phyloP scores from a whole-genome alignment of 2,113 vertebrate species.

The Ciconia stormi region DNA sequence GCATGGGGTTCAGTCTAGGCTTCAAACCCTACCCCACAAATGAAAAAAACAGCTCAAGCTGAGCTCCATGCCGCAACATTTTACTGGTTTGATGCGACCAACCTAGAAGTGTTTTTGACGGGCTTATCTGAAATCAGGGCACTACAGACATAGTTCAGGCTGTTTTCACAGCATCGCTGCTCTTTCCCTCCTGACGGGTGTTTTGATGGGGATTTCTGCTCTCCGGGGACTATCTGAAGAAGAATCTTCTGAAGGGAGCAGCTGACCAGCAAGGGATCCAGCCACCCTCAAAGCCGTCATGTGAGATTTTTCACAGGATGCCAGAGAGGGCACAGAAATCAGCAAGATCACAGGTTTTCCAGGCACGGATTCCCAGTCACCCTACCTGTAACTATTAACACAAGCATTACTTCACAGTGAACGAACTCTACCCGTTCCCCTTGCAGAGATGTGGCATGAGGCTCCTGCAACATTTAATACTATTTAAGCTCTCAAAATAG shows the following conservation, averaged over 20 bases:
- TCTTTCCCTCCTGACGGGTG: background rate
- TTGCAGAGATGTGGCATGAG: background rate
- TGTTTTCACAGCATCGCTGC: background rate
- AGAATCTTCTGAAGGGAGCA: slow-evolving; percentile 28
- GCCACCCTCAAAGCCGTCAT: slow-evolving; percentile 4
- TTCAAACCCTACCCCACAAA: background rate
- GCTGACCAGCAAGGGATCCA: slow-evolving; percentile 23
- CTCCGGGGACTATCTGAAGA: background rate
- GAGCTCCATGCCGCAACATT: background rate
- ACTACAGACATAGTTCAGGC: background rate
- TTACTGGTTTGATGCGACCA: background rate
- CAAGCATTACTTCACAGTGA: slow-evolving; percentile 61
- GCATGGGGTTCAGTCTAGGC: background rate
- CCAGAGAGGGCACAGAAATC: slow-evolving; percentile 57
- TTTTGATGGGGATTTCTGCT: background rate
- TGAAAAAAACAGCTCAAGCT: background rate
- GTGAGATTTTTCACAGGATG: slow-evolving; percentile 57
- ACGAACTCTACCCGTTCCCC: background rate
- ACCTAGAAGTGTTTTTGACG: background rate
- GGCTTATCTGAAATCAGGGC: background rate
- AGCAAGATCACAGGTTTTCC: slow-evolving; percentile 47
- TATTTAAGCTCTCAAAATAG: background rate
- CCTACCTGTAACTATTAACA: slow-evolving; percentile 58
- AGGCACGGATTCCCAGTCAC: background rate
- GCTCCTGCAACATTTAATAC: background rate